phyloP scores from a whole-genome alignment of 2,113 vertebrate species.

The Pionites leucogaster region DNA sequence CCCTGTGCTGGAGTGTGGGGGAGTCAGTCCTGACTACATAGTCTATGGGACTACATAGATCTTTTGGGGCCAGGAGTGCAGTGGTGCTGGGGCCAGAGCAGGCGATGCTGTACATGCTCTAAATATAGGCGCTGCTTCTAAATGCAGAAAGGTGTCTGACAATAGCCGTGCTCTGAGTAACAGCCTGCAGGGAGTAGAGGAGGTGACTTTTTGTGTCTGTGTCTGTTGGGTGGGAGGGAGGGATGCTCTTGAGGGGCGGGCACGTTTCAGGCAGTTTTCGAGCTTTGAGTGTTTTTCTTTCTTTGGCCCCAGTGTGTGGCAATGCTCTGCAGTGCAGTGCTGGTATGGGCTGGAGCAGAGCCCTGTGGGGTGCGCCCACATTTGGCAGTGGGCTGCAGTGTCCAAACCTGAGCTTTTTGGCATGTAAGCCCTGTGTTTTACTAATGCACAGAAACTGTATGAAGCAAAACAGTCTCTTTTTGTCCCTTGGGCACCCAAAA shows the following conservation, averaged over 20 bases:
- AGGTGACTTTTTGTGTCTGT: conserved; percentile 20
- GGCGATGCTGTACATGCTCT: not conserved
- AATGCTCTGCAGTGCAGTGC: not conserved
- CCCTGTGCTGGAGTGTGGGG: not conserved
- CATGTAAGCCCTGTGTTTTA: conserved; percentile 16
- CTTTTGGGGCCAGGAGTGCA: accelerated
- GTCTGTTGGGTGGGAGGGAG: not conserved
- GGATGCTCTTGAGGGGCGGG: not conserved
- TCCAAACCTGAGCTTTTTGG: not conserved
- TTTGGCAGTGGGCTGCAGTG: accelerated
- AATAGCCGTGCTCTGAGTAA: conserved; percentile 52
- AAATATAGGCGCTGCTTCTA: conserved; percentile 34
- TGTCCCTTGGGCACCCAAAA: not conserved
- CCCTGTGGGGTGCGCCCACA: accelerated
- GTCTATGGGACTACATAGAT: accelerated
- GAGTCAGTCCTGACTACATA: not conserved
- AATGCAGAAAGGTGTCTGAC: conserved; percentile 41
- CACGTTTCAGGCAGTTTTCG: not conserved
- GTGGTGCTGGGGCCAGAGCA: not conserved
- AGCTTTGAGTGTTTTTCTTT: not conserved
- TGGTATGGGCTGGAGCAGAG: not conserved
- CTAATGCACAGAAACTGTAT: not conserved
- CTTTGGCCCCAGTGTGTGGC: not conserved
- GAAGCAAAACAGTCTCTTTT: not conserved
- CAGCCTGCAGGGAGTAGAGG: not conserved